phyloP scores from a whole-genome alignment of 37 sponge, comb jelly and placozoan species.

The Beroe ovata region DNA sequence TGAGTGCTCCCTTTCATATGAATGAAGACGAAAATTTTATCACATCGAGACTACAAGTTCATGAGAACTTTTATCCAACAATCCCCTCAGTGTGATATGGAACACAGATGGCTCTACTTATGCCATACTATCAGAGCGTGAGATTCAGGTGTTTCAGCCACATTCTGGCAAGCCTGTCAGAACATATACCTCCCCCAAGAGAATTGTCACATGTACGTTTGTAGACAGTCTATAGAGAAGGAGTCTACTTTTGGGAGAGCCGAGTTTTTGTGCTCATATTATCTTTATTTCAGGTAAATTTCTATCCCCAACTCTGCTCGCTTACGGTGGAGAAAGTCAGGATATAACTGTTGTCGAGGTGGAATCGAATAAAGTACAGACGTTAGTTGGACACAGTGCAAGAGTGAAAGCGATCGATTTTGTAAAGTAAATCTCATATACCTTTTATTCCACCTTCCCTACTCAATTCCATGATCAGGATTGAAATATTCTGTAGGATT shows the following conservation, averaged over 20 bases:
- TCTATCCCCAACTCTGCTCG: slow-evolving; percentile 31
- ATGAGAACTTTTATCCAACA: too few species aligned
- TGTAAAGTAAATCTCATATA: slow-evolving; percentile 8
- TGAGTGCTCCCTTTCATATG: not conserved
- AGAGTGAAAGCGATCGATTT: slow-evolving; percentile 30
- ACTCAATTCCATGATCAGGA: not conserved
- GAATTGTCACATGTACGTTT: slow-evolving; percentile 34
- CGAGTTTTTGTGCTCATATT: not conserved
- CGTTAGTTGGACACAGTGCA: not conserved
- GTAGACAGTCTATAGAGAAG: not conserved
- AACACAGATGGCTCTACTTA: slow-evolving; percentile 60
- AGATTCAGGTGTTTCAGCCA: slow-evolving; percentile 62
- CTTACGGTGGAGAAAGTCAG: slow-evolving; percentile 24
- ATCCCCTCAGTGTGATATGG: slow-evolving; percentile 31
- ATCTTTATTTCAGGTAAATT: slow-evolving; percentile 26
- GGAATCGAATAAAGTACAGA: slow-evolving; percentile 10
- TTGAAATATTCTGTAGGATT: too few species aligned
- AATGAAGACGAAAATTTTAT: too few species aligned
- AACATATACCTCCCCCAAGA: not conserved
- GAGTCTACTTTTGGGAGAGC: not conserved
- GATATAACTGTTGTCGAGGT: slow-evolving; percentile 41
- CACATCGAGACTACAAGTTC: too few species aligned
- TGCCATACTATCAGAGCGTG: slow-evolving; percentile 11
- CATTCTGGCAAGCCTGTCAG: slow-evolving; percentile 59
- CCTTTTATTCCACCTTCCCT: not conserved